Evolutionary conservation across 2,888 invertebrate species (phyloP).

Genomic region (Chrysina gloriosa): DNA sequence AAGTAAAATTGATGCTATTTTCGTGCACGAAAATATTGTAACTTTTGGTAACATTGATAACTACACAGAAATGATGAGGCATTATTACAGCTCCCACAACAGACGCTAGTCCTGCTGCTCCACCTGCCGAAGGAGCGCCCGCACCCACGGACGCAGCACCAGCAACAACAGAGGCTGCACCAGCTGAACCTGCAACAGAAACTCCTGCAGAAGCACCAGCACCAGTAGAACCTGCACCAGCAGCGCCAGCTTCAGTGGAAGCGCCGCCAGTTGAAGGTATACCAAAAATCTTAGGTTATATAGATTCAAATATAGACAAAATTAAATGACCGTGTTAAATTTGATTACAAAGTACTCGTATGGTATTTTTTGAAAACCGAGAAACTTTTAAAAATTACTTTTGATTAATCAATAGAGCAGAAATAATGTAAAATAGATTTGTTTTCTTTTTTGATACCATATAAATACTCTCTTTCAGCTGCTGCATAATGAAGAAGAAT

Average conservation of each 20-base stretch:
- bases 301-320: too few relatives aligned
- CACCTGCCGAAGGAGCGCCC: constrained; percentile 55
- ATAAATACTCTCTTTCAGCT: constrained; percentile 37
- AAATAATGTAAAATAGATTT: neutral
- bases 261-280: constrained; percentile 50
- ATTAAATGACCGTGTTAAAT: too few relatives aligned
- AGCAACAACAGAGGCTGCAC: constrained; percentile 53
- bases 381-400: neutral
- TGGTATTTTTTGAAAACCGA: neutral
- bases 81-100: constrained; percentile 48
- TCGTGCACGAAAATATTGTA: too few relatives aligned
- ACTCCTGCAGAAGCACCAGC: constrained; percentile 46
- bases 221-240: constrained; percentile 49
- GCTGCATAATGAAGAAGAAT: constrained; percentile 37
- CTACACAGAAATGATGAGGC: too few relatives aligned
- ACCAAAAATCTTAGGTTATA: neutral
- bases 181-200: constrained; percentile 49
- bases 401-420: neutral
- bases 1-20: too few relatives aligned
- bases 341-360: too few relatives aligned
- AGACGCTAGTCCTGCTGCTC: constrained; percentile 55
- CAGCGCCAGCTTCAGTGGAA: constrained; percentile 60
- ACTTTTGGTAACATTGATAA: too few relatives aligned
- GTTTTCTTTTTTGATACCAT: neutral
- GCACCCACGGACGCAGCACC: constrained; percentile 54